Percentiles rank a stretch among this genome's conserved stretches.
These are phyloP conservation scores for Miltochrista miniata DNA, from an alignment of 2,888 invertebrate species.

Conservation along the genomic window DNA sequence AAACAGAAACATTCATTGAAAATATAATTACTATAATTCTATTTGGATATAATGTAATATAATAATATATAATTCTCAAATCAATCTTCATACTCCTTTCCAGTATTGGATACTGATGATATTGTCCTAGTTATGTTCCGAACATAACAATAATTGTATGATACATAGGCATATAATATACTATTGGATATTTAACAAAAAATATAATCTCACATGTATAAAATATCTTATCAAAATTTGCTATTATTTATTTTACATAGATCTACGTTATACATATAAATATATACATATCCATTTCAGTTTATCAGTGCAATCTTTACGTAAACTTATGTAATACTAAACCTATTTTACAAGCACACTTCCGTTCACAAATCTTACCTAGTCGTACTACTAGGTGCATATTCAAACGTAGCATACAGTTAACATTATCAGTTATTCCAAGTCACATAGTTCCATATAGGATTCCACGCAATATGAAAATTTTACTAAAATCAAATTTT, in stretches of 20 bases:
- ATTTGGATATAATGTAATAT: too few species aligned
- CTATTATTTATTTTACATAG: constrained; percentile 1
- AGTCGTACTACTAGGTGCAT: constrained; percentile 23
- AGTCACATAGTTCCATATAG: constrained; percentile 55
- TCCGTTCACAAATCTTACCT: constrained; percentile 23
- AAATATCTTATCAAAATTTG: constrained; percentile 6
- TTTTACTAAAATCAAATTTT: too few species aligned
- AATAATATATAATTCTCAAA: too few species aligned
- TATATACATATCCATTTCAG: constrained; percentile 22
- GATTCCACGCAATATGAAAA: constrained; percentile 48
- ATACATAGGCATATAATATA: neutral
- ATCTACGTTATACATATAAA: constrained; percentile 10
- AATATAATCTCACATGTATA: constrained; percentile 2
- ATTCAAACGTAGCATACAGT: constrained; percentile 15
- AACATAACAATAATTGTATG: neutral
- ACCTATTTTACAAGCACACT: constrained; percentile 35
- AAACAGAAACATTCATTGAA: too few species aligned
- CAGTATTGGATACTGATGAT: too few species aligned
- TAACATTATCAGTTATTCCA: constrained; percentile 28
- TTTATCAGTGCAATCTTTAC: constrained; percentile 13
- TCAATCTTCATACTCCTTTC: too few species aligned
- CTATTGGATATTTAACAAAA: neutral
- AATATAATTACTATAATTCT: too few species aligned
- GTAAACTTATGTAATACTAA: constrained; percentile 14
- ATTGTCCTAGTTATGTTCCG: too few species aligned